Percentiles rank a stretch among this genome's conserved stretches.
Conservation (phyloP, 2,797 vertebrate genomes). For the Urosaurus nigricauda region DNA sequence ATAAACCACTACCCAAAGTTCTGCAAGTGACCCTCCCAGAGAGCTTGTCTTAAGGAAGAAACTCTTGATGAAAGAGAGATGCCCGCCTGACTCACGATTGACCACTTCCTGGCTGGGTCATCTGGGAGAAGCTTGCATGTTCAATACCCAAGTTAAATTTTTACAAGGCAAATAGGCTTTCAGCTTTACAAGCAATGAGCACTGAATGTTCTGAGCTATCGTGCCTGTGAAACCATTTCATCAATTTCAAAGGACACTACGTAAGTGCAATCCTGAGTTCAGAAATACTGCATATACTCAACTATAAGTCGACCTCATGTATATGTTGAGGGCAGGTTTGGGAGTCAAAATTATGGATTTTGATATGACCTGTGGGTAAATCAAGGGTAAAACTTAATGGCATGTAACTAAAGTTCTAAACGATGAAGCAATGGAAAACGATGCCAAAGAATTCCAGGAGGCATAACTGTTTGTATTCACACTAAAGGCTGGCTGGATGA, state of each 20-base stretch:
- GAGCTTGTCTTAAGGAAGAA: accelerated
- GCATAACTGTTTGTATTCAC: too few species aligned
- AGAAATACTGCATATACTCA: neutral
- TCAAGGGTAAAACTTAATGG: too few species aligned
- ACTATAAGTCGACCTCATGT: too few species aligned
- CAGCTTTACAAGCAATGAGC: neutral
- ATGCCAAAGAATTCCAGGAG: too few species aligned
- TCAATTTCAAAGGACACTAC: neutral
- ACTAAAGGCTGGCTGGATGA: too few species aligned
- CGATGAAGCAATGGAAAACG: too few species aligned
- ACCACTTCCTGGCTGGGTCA: slow-evolving; percentile 19
- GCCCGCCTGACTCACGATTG: neutral
- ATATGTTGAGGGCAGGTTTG: too few species aligned
- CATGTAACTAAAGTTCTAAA: too few species aligned
- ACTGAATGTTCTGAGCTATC: neutral
- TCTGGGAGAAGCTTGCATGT: slow-evolving; percentile 23
- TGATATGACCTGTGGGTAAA: too few species aligned
- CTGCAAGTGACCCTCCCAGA: slow-evolving; percentile 52
- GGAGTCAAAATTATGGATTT: too few species aligned
- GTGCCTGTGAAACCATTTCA: neutral
- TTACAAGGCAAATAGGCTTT: neutral
- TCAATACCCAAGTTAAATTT: slow-evolving; percentile 4
- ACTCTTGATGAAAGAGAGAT: slow-evolving; percentile 39
- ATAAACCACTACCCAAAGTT: slow-evolving; percentile 33
- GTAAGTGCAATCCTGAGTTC: neutral